phyloP scores from a whole-genome alignment of 2,888 invertebrate genomes.

The Portevinia maculata region DNA sequence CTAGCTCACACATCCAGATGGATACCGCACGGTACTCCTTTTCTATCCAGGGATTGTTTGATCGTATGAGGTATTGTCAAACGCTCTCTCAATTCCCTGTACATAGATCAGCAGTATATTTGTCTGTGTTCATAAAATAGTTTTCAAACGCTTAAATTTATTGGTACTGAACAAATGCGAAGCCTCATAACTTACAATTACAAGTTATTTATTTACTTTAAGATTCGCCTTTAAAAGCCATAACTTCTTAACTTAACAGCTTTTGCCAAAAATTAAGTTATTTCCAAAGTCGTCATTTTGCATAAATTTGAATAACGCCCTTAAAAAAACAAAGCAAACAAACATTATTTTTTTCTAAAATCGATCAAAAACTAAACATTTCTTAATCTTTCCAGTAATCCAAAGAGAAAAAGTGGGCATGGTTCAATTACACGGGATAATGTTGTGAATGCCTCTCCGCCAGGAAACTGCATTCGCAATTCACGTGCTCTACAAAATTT shows the following conservation, averaged over 20 bases:
- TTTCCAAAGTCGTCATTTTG: conserved; percentile 63
- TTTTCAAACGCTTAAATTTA: too few species aligned
- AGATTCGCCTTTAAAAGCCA: not conserved
- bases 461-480: conserved; percentile 18
- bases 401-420: conserved; percentile 58
- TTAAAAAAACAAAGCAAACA: conserved; percentile 9
- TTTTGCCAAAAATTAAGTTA: conserved; percentile 20
- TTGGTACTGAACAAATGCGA: too few species aligned
- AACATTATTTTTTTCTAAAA: not conserved
- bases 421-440: conserved; percentile 41
- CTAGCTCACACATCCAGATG: too few species aligned
- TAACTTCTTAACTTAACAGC: conserved; percentile 12
- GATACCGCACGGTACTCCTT: too few species aligned
- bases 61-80: too few species aligned
- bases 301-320: conserved; percentile 18
- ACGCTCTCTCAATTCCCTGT: too few species aligned
- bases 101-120: too few species aligned
- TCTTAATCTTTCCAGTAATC: conserved; percentile 61
- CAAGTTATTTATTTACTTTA: not conserved
- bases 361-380: conserved; percentile 2
- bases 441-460: conserved; percentile 30
- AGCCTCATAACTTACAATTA: not conserved
- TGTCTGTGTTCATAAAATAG: too few species aligned
- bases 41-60: too few species aligned
- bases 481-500: conserved; percentile 39